Evolutionary conservation across 2,797 vertebrate species (phyloP), one percentile per base, ranked within the genome.

Genomic region (Sebastiscus tertius): DNA sequence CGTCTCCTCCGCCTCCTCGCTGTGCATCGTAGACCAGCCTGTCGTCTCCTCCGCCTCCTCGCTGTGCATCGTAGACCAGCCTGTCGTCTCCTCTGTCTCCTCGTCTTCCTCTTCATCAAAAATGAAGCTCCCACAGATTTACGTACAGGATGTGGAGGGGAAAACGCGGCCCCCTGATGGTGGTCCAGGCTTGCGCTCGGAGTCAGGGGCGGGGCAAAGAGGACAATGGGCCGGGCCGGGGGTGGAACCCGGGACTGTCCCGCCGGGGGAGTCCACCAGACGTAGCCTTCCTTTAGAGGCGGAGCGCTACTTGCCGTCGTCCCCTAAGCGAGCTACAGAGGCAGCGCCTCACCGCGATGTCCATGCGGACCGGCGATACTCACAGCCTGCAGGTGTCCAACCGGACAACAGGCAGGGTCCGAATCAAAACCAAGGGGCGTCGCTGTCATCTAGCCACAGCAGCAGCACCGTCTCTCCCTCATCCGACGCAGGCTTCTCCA

Each of bases 121-220:
- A 12, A 77, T 5, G 6, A 64, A 3, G 0, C 5, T 94, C 91
- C 87, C 95, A 26, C 54, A 94, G 75, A 96, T 97, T 94, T 89
- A 88, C 90, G 4, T 94, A 81, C 94, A 95, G 80, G 52, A 74
- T 52, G 9, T 62, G 1, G 86, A 83, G 1, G 65, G 34, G 7
- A 68, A 65, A 20, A 27, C 0, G 2, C 9, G 6, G 29, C 26
- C 12, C 12, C 27, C 52, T 39, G 36, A 13, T 5, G 13, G 1
- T 31, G 73, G 20, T 3, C 65, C 54, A 20, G 65, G 46, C 1
- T 8, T n/a, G 65, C 36, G 59, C 4, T 36, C 2, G 1, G 68
- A 61, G 12, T 18, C 67, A 1, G 71, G 16, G 3, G 2, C 4
- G 3, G 77, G 46, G 4, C n/a, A 11, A 0, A 60, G 74, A 26